phyloP scores from a whole-genome alignment of 2,113 vertebrate species.

The Xyrauchen texanus region DNA sequence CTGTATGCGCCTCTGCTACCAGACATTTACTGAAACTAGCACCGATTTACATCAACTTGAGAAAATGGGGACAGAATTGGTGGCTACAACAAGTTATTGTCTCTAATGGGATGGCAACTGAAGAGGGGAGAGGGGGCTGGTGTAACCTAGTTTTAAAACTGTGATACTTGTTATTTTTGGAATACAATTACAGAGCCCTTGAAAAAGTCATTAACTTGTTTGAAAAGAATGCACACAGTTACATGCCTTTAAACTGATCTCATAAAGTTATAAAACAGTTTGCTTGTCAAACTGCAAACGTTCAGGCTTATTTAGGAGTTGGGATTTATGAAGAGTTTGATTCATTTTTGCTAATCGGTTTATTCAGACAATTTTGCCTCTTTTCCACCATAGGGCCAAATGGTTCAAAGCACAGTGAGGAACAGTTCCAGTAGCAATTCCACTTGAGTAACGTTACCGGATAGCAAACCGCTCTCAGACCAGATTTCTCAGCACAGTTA shows the following conservation, averaged over 20 bases:
- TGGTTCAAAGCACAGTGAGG: too few relatives aligned
- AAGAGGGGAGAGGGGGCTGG: slow-evolving; percentile 40
- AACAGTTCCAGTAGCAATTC: too few relatives aligned
- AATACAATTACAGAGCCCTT: slow-evolving; percentile 53
- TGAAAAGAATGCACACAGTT: background rate
- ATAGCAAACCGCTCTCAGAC: too few relatives aligned
- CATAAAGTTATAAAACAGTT: slow-evolving; percentile 66
- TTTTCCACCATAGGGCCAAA: too few relatives aligned
- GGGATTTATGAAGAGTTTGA: too few relatives aligned
- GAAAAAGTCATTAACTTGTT: slow-evolving; percentile 58
- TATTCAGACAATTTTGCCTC: too few relatives aligned
- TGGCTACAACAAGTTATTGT: too few relatives aligned
- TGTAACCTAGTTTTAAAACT: slow-evolving; percentile 45
- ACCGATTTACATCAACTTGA: slow-evolving; percentile 25
- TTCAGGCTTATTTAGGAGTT: too few relatives aligned
- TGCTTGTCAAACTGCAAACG: too few relatives aligned
- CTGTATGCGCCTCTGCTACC: background rate
- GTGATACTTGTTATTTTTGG: slow-evolving; percentile 49
- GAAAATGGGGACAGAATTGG: slow-evolving; percentile 31
- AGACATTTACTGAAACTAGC: background rate
- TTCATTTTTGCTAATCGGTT: too few relatives aligned
- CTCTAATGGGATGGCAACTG: background rate
- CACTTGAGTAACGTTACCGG: too few relatives aligned
- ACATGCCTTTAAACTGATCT: slow-evolving; percentile 64
- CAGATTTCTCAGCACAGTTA: too few relatives aligned